Conservation (phyloP, 2,113 vertebrate species). For the Dryoscopus gambensis region DNA sequence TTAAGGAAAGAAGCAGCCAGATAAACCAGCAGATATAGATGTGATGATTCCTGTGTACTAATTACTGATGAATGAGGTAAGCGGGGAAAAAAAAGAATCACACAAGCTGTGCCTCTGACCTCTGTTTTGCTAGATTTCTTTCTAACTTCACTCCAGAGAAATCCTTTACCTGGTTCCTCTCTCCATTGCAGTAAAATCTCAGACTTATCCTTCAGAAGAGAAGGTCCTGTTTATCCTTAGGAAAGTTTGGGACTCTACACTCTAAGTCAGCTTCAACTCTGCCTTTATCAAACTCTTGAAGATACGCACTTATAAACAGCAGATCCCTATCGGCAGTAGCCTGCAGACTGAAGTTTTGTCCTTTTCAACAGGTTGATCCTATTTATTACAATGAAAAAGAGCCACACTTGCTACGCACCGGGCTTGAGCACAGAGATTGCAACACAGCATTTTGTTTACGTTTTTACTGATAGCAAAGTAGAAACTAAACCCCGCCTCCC, state of each 20-base stretch:
- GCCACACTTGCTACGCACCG: accelerated
- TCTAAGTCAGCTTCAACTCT: background rate
- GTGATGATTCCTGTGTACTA: background rate
- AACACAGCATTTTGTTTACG: accelerated
- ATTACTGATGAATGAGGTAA: background rate
- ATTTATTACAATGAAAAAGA: background rate
- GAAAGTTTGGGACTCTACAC: background rate
- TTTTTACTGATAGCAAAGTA: background rate
- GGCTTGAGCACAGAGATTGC: background rate
- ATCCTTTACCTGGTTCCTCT: background rate
- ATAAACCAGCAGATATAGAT: accelerated
- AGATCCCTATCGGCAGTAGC: background rate
- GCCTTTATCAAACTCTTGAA: background rate
- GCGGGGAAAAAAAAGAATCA: accelerated
- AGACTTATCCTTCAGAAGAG: background rate
- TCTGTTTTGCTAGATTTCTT: background rate
- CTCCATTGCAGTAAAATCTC: background rate
- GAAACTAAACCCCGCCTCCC: background rate
- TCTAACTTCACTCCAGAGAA: background rate
- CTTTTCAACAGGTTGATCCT: background rate
- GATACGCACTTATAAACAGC: accelerated
- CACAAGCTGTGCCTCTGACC: accelerated
- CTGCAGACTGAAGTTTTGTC: accelerated
- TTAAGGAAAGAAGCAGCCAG: background rate
- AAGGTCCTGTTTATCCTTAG: no score